These are phyloP conservation scores for Cuniculus paca DNA, from an alignment of 2,797 vertebrate species.

Conservation along the genomic window DNA sequence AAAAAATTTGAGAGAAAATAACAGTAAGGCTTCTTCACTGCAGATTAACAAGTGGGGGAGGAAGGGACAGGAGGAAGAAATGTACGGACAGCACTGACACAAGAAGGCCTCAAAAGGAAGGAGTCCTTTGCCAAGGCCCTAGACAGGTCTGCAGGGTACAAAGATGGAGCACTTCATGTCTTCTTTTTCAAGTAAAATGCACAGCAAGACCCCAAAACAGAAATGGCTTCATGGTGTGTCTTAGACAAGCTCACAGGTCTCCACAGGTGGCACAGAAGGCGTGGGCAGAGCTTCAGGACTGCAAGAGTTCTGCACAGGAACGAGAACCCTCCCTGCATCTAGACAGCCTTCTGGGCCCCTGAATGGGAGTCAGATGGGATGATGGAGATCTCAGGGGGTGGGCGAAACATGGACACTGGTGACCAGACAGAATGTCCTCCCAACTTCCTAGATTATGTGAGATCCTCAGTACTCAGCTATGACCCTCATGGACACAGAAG, in stretches of 20 bases:
- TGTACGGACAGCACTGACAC: neutral
- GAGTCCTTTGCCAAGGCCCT: neutral
- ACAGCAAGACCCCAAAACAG: neutral
- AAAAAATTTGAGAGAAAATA: slow-evolving; percentile 36
- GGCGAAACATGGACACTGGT: neutral
- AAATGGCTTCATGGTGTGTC: neutral
- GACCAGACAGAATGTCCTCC: slow-evolving; percentile 9
- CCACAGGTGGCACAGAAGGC: neutral
- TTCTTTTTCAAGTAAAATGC: neutral
- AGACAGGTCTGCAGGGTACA: neutral
- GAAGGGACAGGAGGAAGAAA: neutral
- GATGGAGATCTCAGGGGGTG: neutral
- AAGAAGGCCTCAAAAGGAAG: neutral
- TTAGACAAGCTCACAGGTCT: neutral
- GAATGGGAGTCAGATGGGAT: neutral
- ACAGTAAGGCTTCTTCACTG: neutral
- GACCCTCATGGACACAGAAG: slow-evolving; percentile 14
- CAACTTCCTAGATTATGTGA: neutral
- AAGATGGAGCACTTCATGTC: neutral
- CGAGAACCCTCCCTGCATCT: neutral
- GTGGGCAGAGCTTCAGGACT: neutral
- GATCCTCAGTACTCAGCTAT: slow-evolving; percentile 18
- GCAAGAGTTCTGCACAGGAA: neutral
- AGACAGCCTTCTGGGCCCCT: neutral
- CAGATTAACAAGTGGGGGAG: neutral